Percentiles rank a stretch among this genome's conserved stretches.
Conservation (phyloP, 2,113 vertebrate genomes). For the Ophiodon elongatus region DNA sequence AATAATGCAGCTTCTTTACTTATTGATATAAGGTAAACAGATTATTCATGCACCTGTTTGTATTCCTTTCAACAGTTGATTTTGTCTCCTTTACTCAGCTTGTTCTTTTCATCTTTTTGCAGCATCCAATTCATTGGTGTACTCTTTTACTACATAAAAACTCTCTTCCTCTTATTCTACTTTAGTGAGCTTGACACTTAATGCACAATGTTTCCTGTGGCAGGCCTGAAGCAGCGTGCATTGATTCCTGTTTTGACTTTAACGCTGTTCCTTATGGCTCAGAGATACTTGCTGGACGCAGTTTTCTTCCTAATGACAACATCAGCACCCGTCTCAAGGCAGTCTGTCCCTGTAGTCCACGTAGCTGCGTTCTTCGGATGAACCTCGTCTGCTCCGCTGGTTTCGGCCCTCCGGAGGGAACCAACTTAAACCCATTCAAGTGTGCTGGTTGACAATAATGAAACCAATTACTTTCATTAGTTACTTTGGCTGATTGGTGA, state of each 20-base stretch:
- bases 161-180: background rate
- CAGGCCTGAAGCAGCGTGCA: constrained; percentile 35
- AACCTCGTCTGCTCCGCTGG: background rate
- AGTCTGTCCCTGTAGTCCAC: constrained; percentile 19
- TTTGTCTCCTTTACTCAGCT: background rate
- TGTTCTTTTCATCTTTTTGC: background rate
- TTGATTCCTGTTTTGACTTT: constrained; percentile 54
- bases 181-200: constrained; percentile 23
- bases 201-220: constrained; percentile 39
- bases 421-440: background rate
- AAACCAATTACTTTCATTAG: constrained; percentile 27
- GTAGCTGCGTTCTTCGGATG: constrained; percentile 4
- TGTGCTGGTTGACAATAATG: constrained; percentile 36
- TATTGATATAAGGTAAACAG: background rate
- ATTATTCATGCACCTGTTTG: background rate
- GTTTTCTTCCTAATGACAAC: constrained; percentile 62
- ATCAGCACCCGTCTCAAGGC: constrained; percentile 54
- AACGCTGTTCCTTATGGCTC: constrained; percentile 30
- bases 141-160: background rate
- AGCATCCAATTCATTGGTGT: background rate
- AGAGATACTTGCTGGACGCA: constrained; percentile 30
- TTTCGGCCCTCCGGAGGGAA: constrained; percentile 2
- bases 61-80: background rate
- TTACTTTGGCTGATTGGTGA: constrained; percentile 45
- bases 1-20: background rate